These are phyloP conservation scores for Drosophila equinoxialis DNA, from an alignment of 1,140 invertebrate species.

Conservation along the genomic window DNA sequence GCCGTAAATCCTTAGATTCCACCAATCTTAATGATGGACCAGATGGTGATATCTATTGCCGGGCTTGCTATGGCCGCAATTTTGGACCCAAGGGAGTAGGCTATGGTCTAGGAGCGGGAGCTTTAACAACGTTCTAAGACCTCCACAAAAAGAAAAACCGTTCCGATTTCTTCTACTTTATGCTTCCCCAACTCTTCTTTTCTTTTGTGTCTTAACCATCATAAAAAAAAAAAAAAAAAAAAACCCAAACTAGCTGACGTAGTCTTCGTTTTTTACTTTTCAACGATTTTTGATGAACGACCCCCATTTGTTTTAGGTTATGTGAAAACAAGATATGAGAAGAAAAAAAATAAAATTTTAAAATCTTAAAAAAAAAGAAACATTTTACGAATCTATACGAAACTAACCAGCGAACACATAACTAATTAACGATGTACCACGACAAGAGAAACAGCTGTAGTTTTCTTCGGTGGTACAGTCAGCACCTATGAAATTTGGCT, in stretches of 20 bases:
- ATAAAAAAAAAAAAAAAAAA: constrained; percentile 17
- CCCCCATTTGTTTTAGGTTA: constrained; percentile 73
- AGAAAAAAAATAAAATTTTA: constrained; percentile 33
- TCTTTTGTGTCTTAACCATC: constrained; percentile 55
- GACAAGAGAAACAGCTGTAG: constrained; percentile 5
- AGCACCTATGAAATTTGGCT: constrained; percentile 24
- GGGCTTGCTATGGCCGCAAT: constrained; percentile 95
- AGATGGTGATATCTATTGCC: constrained; percentile 97
- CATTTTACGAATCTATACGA: constrained; percentile 46
- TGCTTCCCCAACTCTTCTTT: constrained; percentile 14
- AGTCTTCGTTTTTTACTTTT: constrained; percentile 69
- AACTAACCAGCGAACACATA: constrained; percentile 8
- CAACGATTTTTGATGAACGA: constrained; percentile 81
- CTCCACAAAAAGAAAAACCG: constrained; percentile 39
- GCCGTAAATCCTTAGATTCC: constrained; percentile 95
- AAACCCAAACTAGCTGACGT: constrained; percentile 62
- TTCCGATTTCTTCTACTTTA: constrained; percentile 56
- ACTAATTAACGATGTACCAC: constrained; percentile 9
- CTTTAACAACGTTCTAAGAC: constrained; percentile 91
- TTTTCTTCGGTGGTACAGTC: constrained; percentile 36
- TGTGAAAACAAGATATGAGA: constrained; percentile 69
- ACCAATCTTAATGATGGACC: constrained; percentile 96
- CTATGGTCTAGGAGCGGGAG: constrained; percentile 93
- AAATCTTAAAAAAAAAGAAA: constrained; percentile 47
- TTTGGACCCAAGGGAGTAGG: constrained; percentile 97